Evolutionary conservation across 2,888 invertebrate genomes (phyloP).

Genomic region (Lasioglossum zephyrum): DNA sequence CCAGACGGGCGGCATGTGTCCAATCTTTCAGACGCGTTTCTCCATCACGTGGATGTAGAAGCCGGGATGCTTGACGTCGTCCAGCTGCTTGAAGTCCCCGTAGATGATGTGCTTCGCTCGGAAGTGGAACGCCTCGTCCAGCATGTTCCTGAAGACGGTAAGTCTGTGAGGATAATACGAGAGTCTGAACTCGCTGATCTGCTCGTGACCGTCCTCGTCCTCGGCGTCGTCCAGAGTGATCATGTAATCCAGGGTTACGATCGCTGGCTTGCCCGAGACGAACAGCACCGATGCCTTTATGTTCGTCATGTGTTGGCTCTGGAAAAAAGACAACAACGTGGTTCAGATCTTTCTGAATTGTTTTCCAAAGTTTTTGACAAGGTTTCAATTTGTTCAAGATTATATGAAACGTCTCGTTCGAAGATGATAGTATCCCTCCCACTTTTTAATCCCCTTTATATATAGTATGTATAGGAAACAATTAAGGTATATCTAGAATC

Average conservation of each 20-base stretch:
- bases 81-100: conserved; percentile 92
- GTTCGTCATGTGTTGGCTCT: conserved; percentile 93
- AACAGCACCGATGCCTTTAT: conserved; percentile 94
- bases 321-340: conserved; percentile 54
- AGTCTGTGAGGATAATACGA: conserved; percentile 95
- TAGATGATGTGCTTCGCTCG: conserved; percentile 89
- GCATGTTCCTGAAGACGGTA: conserved; percentile 89
- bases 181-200: conserved; percentile 91
- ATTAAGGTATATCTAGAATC: too few species aligned
- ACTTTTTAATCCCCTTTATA: too few species aligned
- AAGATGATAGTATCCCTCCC: too few species aligned
- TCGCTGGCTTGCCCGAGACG: conserved; percentile 90
- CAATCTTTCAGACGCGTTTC: conserved; percentile 83
- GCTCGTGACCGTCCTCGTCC: conserved; percentile 75
- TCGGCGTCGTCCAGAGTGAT: conserved; percentile 84
- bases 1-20: neutral
- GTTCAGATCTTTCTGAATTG: neutral
- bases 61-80: conserved; percentile 88
- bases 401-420: too few species aligned
- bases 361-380: neutral
- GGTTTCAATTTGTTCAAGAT: too few species aligned
- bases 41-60: conserved; percentile 95
- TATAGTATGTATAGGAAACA: too few species aligned
- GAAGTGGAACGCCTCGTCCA: conserved; percentile 89
- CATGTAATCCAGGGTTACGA: conserved; percentile 93